Evolutionary conservation across 2,797 vertebrate genomes (phyloP).

Genomic region (Takifugu ocellatus): DNA sequence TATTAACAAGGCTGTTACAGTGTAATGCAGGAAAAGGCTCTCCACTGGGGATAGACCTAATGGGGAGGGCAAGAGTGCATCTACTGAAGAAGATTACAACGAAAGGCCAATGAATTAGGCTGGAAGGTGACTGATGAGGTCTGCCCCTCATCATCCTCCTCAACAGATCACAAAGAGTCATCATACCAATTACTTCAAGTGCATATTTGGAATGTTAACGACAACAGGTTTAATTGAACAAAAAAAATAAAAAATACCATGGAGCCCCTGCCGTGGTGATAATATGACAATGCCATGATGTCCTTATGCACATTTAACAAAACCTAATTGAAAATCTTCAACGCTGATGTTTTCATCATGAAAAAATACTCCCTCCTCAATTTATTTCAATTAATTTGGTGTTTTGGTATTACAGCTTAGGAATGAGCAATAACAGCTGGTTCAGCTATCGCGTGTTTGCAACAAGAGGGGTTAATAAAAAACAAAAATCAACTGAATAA

Average conservation of each 20-base stretch:
- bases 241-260: constrained; percentile 4
- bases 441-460: too few species aligned
- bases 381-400: too few species aligned
- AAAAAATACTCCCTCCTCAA: too few species aligned
- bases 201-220: constrained; percentile 66
- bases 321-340: too few species aligned
- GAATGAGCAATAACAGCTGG: too few species aligned
- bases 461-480: too few species aligned
- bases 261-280: constrained; percentile 9
- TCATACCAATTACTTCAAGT: constrained; percentile 65
- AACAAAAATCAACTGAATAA: too few species aligned
- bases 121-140: constrained; percentile 40
- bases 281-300: too few species aligned
- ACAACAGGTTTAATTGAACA: constrained; percentile 60
- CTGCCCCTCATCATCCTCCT: constrained; percentile 45
- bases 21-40: constrained; percentile 79
- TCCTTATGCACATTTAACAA: too few species aligned
- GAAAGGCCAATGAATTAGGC: constrained; percentile 47
- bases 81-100: constrained; percentile 55
- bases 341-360: too few species aligned
- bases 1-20: constrained; percentile 89
- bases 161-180: constrained; percentile 45
- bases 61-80: constrained; percentile 64
- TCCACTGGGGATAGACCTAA: constrained; percentile 82
- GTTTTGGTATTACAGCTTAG: too few species aligned